A percentile compares a stretch with the other conserved stretches of the same genome.
These are phyloP conservation scores for Catocala fraxini DNA, from an alignment of 2,888 invertebrate genomes.

Conservation along the genomic window DNA sequence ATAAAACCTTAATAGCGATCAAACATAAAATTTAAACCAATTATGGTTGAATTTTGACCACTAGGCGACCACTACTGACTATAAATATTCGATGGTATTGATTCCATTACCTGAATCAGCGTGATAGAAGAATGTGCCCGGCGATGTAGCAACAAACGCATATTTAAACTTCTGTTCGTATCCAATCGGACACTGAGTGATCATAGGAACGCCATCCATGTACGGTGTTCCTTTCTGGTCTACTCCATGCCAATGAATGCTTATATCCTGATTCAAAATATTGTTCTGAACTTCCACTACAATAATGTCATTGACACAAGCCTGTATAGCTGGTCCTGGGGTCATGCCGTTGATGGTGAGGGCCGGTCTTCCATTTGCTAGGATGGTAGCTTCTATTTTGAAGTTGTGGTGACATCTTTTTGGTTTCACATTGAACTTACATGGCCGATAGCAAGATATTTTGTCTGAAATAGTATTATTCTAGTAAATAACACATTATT, in stretches of 20 bases:
- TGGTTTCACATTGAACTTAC: constrained; percentile 84
- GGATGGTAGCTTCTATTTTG: constrained; percentile 69
- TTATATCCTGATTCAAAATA: constrained; percentile 89
- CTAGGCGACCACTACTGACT: no score
- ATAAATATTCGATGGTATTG: neutral
- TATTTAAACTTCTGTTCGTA: constrained; percentile 91
- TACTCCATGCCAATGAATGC: constrained; percentile 93
- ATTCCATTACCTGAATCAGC: constrained; percentile 88
- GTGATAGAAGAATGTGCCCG: constrained; percentile 92
- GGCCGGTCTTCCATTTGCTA: constrained; percentile 65
- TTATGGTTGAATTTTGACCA: no score
- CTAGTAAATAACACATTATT: neutral
- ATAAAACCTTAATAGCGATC: no score
- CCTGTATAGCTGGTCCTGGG: constrained; percentile 88
- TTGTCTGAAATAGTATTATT: constrained; percentile 63
- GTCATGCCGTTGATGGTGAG: constrained; percentile 74
- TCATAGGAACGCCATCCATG: constrained; percentile 93
- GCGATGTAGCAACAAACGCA: constrained; percentile 89
- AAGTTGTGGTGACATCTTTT: constrained; percentile 76
- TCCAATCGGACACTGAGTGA: constrained; percentile 92
- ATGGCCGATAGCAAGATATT: constrained; percentile 78
- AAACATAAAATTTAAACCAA: no score
- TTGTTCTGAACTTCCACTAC: constrained; percentile 92
- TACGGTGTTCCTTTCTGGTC: constrained; percentile 89
- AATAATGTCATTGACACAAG: constrained; percentile 91